phyloP scores from a whole-genome alignment of 2,888 invertebrate species.

The Cerastis rubricosa region DNA sequence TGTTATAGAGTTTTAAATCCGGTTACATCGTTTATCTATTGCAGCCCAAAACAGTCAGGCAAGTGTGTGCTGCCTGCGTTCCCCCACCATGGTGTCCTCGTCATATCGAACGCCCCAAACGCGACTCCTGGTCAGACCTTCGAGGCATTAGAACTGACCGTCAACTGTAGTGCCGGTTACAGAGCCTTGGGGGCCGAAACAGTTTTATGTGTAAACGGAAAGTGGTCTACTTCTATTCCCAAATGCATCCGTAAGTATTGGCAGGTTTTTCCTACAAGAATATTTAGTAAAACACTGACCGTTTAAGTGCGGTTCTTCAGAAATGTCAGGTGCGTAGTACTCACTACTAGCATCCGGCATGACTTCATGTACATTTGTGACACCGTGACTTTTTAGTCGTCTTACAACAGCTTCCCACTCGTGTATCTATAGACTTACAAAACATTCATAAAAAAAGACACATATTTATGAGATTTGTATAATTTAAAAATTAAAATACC shows the following conservation, averaged over 20 bases:
- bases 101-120: slow-evolving; percentile 64
- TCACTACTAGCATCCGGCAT: no score
- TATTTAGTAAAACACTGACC: background rate
- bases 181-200: slow-evolving; percentile 60
- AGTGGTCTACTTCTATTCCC: slow-evolving; percentile 70
- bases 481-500: no score
- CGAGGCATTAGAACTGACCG: slow-evolving; percentile 68
- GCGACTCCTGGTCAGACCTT: slow-evolving; percentile 73
- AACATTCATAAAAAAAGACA: no score
- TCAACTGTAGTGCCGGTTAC: slow-evolving; percentile 76
- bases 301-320: background rate
- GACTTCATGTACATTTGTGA: no score
- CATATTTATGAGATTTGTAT: no score
- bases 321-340: background rate
- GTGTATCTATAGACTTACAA: no score
- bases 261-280: background rate
- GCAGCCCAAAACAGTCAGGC: slow-evolving; percentile 67
- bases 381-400: no score
- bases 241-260: slow-evolving; percentile 68
- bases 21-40: background rate
- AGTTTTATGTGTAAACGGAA: slow-evolving; percentile 73
- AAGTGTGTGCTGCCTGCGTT: slow-evolving; percentile 76
- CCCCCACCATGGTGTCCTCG: slow-evolving; percentile 76
- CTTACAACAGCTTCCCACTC: no score
- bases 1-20: no score